phyloP scores from a whole-genome alignment of 64 coral and sea anemone genomes.

The Catalaphyllia jardinei region DNA sequence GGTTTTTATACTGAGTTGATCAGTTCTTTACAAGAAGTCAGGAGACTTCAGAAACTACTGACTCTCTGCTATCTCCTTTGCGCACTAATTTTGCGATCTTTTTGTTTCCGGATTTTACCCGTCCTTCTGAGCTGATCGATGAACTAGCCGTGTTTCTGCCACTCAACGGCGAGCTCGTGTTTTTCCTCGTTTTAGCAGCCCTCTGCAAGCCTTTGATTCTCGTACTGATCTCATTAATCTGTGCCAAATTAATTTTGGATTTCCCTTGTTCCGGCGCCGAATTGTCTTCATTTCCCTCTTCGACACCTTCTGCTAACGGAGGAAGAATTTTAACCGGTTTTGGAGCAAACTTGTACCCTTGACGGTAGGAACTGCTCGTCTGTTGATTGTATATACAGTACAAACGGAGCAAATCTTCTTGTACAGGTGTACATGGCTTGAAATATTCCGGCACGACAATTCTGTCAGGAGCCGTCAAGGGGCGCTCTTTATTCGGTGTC shows the following conservation, averaged over 20 bases:
- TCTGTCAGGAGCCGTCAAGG: slow-evolving; percentile 28
- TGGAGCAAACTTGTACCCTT: slow-evolving; percentile 51
- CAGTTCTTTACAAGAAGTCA: not conserved
- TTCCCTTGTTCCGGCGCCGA: slow-evolving; percentile 7
- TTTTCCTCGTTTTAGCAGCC: slow-evolving; percentile 39
- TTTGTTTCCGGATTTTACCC: slow-evolving; percentile 3
- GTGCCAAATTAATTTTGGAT: slow-evolving; percentile 31
- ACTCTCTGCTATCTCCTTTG: slow-evolving; percentile 10
- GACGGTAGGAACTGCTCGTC: slow-evolving; percentile 63
- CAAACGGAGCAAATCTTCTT: slow-evolving; percentile 51
- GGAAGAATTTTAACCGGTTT: slow-evolving; percentile 4
- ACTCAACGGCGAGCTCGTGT: not conserved
- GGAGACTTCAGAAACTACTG: not conserved
- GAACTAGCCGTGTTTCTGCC: not conserved
- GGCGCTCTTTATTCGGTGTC: not conserved
- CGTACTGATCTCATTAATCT: slow-evolving; percentile 44
- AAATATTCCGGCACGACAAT: slow-evolving; percentile 11
- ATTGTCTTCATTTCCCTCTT: slow-evolving; percentile 20
- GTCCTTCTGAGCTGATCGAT: not conserved
- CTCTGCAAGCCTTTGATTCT: slow-evolving; percentile 55
- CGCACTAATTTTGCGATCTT: not conserved
- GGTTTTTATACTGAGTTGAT: not conserved
- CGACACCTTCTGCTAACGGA: not conserved
- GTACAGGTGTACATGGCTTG: slow-evolving; percentile 38
- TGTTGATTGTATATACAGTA: slow-evolving; percentile 82